phyloP scores from a whole-genome alignment of 2,888 invertebrate species.

The Protophormia terraenovae region DNA sequence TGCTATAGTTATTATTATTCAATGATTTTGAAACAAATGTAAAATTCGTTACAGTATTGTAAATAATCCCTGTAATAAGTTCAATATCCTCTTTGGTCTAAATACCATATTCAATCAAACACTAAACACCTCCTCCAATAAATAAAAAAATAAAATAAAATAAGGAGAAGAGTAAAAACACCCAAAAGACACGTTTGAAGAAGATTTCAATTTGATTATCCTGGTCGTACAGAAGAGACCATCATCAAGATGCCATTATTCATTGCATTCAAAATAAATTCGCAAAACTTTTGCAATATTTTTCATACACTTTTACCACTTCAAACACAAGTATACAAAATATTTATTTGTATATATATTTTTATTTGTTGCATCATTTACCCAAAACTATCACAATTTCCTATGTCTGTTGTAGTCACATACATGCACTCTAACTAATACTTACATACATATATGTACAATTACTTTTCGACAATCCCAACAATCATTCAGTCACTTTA shows the following conservation, averaged over 20 bases:
- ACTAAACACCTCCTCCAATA: not conserved
- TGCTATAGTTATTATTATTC: no score
- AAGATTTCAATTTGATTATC: conserved; percentile 38
- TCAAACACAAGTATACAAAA: conserved; percentile 55
- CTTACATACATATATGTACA: not conserved
- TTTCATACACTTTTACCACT: conserved; percentile 55
- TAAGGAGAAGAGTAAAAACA: not conserved
- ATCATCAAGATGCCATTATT: conserved; percentile 53
- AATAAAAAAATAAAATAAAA: not conserved
- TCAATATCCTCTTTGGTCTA: not conserved
- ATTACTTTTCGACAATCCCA: not conserved
- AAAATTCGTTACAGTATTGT: not conserved
- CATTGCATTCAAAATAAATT: conserved; percentile 46
- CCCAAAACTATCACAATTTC: conserved; percentile 55
- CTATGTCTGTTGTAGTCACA: conserved; percentile 12
- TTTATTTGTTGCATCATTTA: conserved; percentile 47
- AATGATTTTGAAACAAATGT: not conserved
- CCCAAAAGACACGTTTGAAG: not conserved
- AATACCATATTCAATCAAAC: conserved; percentile 1
- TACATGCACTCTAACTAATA: not conserved
- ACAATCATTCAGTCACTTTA: not conserved
- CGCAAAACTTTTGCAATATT: conserved; percentile 59
- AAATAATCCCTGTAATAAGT: not conserved
- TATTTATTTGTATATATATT: conserved; percentile 40
- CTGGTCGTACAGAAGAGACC: conserved; percentile 24